Evolutionary conservation across 2,797 vertebrate species (phyloP), one percentile per base, ranked within the genome.

Genomic region (Lithobates sylvaticus): DNA sequence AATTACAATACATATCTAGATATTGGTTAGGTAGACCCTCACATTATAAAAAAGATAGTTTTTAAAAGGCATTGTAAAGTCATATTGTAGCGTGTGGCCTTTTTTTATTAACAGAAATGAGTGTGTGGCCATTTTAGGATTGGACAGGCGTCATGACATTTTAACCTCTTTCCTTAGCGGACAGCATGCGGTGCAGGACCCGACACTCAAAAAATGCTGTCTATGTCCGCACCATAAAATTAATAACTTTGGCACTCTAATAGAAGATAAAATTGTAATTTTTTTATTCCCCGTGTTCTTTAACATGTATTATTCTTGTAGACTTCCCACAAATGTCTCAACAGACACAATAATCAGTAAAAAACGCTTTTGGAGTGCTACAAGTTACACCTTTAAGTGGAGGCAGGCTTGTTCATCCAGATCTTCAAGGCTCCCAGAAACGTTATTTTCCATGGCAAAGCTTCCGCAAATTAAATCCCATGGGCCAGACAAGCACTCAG

Each of bases 401-500:
- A 73, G 54, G 47, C 26, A 10, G 39, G 32, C 12, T 50, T 86
- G 79, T 78, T 78, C 39, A 58, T 61, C 65, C 58, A 34, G 68
- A 64, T 67, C 67, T 78, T 42, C 26, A 6, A 13, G 23, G 18
- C 50, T 79, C 36, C 58, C 54, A 69, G 67, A 84, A 64, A 83
- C n/a, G 44, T 64, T 44, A 34, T 69, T 73, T 78, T 78, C 39
- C 77, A 42, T 36, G 34, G 85, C 42, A 68, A 72, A 79, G 75
- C 54, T 65, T 82, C 79, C 77, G 73, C 64, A 39, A 29, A 36
- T 39, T 4, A 39, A 73, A 74, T 69, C 86, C 86, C 86, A 58
- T 50, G 70, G 81, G 81, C 34, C 81, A 78, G 76, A 23, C 81
- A 70, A 77, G 86, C 81, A 87, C 86, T 87, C 86, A 84, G 76